Conservation (phyloP, 2,113 vertebrate genomes). For the Centropus bengalensis region DNA sequence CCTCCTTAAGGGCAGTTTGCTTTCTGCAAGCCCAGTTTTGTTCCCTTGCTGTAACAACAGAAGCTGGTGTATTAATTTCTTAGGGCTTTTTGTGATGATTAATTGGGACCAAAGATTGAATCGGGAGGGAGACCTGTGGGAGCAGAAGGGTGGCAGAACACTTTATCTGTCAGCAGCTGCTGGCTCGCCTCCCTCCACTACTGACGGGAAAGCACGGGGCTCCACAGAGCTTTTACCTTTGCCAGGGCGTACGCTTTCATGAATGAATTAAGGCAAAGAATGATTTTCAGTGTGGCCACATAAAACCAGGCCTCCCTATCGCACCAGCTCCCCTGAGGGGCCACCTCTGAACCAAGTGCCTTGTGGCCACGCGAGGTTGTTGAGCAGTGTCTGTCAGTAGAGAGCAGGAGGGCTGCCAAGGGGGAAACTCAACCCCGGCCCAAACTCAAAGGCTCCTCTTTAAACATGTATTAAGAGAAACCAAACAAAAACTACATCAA, state of each 20-base stretch:
- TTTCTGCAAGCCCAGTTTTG: neutral
- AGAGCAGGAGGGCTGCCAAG: neutral
- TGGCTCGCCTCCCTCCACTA: neutral
- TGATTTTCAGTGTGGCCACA: neutral
- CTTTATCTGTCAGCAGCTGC: conserved; percentile 30
- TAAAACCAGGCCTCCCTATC: neutral
- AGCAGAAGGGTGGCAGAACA: conserved; percentile 10
- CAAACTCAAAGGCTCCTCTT: neutral
- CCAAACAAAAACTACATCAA: neutral
- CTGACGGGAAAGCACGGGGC: neutral
- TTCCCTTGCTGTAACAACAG: conserved; percentile 15
- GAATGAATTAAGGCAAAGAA: neutral
- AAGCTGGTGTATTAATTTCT: conserved; percentile 5
- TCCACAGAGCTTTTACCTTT: neutral
- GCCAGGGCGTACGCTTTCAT: neutral
- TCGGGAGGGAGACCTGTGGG: neutral
- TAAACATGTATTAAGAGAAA: neutral
- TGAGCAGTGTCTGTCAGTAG: neutral
- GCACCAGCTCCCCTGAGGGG: neutral
- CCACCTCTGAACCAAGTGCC: neutral
- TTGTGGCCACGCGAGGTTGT: accelerated
- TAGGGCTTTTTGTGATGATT: conserved; percentile 7
- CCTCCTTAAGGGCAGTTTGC: neutral
- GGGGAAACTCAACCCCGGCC: neutral
- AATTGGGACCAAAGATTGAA: conserved; percentile 22